Percentiles rank a stretch among this genome's conserved stretches.
phyloP scores from a whole-genome alignment of 2,888 invertebrate genomes.

The Oegoconia quadripuncta region DNA sequence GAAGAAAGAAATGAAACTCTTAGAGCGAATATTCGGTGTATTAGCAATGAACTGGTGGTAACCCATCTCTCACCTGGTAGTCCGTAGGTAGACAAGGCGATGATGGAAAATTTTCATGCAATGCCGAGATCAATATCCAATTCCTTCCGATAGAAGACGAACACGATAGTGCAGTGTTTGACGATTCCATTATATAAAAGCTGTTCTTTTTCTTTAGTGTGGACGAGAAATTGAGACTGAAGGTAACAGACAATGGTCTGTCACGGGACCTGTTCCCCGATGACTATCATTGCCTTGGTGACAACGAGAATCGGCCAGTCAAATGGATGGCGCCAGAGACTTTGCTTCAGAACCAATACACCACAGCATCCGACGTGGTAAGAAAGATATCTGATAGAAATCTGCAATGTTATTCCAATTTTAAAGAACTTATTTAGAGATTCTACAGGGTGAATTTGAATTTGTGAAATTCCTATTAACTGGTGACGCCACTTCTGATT shows the following conservation, averaged over 20 bases:
- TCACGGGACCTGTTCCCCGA: constrained; percentile 94
- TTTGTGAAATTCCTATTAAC: too few relatives aligned
- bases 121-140: too few relatives aligned
- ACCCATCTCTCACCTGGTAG: too few relatives aligned
- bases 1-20: too few relatives aligned
- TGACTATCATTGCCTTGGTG: constrained; percentile 96
- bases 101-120: too few relatives aligned
- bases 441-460: too few relatives aligned
- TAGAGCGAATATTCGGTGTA: too few relatives aligned
- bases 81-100: too few relatives aligned
- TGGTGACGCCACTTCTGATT: too few relatives aligned
- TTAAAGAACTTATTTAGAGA: too few relatives aligned
- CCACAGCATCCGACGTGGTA: constrained; percentile 94
- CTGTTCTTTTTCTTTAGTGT: constrained; percentile 67
- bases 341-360: constrained; percentile 88
- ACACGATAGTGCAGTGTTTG: not conserved
- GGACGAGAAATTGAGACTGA: constrained; percentile 88
- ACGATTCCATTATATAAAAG: not conserved
- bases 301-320: constrained; percentile 95
- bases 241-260: constrained; percentile 92
- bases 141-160: not conserved
- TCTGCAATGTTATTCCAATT: too few relatives aligned
- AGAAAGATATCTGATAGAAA: constrained; percentile 34
- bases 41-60: too few relatives aligned
- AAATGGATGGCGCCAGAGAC: constrained; percentile 97